Percentiles rank a stretch among this genome's conserved stretches.
These are phyloP conservation scores for Leucania comma DNA, from an alignment of 2,888 invertebrate genomes.

Conservation along the genomic window DNA sequence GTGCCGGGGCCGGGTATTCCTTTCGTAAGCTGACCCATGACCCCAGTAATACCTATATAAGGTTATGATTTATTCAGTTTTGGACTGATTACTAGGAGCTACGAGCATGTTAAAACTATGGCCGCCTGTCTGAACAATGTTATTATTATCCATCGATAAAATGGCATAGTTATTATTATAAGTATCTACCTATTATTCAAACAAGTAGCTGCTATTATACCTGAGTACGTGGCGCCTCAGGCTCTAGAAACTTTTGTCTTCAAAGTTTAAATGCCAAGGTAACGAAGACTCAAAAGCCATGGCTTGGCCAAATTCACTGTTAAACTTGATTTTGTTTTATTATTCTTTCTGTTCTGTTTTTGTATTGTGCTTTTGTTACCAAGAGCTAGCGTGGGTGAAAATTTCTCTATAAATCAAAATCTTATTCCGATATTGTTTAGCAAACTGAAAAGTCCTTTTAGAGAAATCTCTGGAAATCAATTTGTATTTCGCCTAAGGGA, in stretches of 20 bases:
- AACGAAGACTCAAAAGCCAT: not conserved
- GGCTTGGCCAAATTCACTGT: conserved; percentile 13
- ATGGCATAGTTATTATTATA: no score
- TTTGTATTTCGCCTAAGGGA: conserved; percentile 16
- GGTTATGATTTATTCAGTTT: no score
- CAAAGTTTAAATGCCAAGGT: conserved; percentile 41
- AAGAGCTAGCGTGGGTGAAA: conserved; percentile 17
- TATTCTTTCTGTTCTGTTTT: conserved; percentile 26
- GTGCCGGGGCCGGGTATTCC: no score
- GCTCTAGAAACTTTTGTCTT: conserved; percentile 27
- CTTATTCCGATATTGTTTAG: not conserved
- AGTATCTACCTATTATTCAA: not conserved
- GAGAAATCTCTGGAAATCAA: conserved; percentile 17
- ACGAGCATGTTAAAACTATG: no score
- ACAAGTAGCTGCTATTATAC: not conserved
- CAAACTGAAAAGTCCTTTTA: not conserved
- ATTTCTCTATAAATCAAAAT: not conserved
- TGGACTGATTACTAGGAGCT: no score
- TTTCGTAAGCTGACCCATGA: no score
- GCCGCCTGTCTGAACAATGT: no score
- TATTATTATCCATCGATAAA: no score
- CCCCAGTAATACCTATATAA: no score
- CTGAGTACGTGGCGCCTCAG: conserved; percentile 2
- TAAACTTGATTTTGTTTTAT: conserved; percentile 27
- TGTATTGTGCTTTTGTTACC: conserved; percentile 30